Base-by-base conservation (phyloP, 2,113 vertebrate genomes). In the Seriola aureovittata region DNA sequence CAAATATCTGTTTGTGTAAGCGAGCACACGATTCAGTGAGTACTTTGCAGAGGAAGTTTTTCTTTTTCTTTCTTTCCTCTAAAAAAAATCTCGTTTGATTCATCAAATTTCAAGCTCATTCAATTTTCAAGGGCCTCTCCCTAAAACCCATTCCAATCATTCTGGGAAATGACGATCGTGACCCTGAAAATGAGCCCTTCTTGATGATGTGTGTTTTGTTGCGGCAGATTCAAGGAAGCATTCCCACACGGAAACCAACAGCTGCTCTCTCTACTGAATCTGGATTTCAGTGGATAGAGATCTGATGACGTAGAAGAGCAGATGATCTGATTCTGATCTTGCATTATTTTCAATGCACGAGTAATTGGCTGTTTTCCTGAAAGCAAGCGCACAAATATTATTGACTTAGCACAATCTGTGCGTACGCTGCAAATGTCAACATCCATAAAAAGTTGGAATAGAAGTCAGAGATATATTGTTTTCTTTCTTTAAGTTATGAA, bases 351-450 rank as follows among this genome's bases (percentile, higher is more conserved):
- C 4, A 32, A 21, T 34, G 25, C n/a, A 40, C 16, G 17, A 78
- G 14, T 57, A 23, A 52, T 52, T 19, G 50, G 44, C 16, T 23
- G 36, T 52, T 46, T 52, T 40, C 66, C 42, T 55, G 0, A 17
- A 19, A 46, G 64, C 55, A 5, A 66, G 40, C 4, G 0, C 1
- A 52, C n/a, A 29, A 29, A 44, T 3, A 9, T 25, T 74, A 64
- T 2, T 78, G 60, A 73, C 21, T 54, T 14, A 29, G 46, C 42
- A 12, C 52, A 67, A 46, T 13, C 60, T 87, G 68, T 38, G 68
- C 11, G 16, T 46, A 13, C 1, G 65, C 44, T 63, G 48, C 38
- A 69, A 79, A 87, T 66, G 46, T 82, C 72, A 75, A 63, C 71
- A 50, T 72, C 36, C 21, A 64, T 29, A 38, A 25, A 58, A 64